Conservation (phyloP, 2,113 vertebrate genomes). For the Leucoraja erinaceus region DNA sequence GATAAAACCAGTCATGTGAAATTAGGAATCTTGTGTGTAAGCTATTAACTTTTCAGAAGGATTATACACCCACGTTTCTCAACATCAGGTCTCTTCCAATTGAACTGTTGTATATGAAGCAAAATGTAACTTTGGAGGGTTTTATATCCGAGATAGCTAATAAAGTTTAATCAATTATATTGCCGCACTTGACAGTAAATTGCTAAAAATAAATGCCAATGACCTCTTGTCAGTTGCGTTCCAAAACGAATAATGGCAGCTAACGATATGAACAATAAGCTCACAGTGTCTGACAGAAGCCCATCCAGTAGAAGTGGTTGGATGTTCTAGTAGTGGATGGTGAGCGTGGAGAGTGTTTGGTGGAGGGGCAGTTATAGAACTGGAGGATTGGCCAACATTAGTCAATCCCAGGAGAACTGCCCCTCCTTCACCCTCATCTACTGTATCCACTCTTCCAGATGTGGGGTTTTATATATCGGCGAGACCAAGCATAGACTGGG, state of each 20-base stretch:
- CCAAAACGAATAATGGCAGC: neutral
- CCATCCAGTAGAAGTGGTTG: neutral
- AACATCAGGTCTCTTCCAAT: neutral
- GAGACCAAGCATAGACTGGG: no score
- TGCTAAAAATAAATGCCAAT: neutral
- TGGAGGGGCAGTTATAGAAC: no score
- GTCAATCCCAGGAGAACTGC: no score
- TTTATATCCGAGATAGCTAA: neutral
- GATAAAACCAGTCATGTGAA: neutral
- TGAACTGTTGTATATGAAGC: neutral
- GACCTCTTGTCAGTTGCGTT: no score
- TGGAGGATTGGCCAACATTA: no score
- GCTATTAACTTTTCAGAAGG: neutral
- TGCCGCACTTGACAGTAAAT: neutral
- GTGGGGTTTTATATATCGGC: no score
- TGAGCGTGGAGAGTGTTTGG: no score
- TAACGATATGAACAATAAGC: neutral
- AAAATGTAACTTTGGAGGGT: neutral
- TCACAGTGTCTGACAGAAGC: neutral
- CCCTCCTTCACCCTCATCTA: no score
- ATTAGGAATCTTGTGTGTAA: neutral
- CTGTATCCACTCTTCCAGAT: no score
- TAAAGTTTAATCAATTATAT: neutral
- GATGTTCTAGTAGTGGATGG: no score
- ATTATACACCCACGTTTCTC: neutral